Evolutionary conservation across 2,888 invertebrate species (phyloP).

Genomic region (Caenorhabditis sp.): DNA sequence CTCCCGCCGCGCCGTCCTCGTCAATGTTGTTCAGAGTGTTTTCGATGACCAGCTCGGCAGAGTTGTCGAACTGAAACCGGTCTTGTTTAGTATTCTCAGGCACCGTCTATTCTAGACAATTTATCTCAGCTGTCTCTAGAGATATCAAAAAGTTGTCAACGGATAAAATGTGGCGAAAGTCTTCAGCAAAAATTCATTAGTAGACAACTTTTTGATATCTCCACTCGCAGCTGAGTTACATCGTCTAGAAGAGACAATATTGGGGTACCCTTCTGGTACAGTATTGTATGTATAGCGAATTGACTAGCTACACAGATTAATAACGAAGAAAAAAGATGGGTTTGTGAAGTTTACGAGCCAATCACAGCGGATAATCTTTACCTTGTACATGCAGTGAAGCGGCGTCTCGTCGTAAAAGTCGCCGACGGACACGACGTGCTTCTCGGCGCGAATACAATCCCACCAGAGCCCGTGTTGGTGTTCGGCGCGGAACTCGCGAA

Average conservation of each 20-base stretch:
- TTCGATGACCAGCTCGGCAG: slow-evolving; percentile 77
- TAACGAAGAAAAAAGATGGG: slow-evolving; percentile 14
- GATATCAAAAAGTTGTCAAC: background rate
- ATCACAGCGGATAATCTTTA: slow-evolving; percentile 30
- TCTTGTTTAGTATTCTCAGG: background rate
- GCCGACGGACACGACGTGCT: slow-evolving; percentile 78
- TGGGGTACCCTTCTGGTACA: too few species aligned
- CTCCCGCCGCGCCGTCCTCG: slow-evolving; percentile 78
- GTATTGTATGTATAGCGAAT: too few species aligned
- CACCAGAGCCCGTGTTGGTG: slow-evolving; percentile 79
- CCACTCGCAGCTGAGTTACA: too few species aligned
- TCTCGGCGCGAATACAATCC: slow-evolving; percentile 78
- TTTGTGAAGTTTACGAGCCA: too few species aligned
- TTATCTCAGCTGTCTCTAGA: background rate
- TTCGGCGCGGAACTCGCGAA: slow-evolving; percentile 77
- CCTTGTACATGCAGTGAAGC: slow-evolving; percentile 78
- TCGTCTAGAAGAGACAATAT: too few species aligned
- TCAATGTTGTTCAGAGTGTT: slow-evolving; percentile 77
- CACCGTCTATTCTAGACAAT: too few species aligned
- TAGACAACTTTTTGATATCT: too few species aligned
- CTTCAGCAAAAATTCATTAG: too few species aligned
- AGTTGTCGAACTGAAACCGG: slow-evolving; percentile 73
- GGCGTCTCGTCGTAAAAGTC: slow-evolving; percentile 78
- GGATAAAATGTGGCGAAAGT: background rate
- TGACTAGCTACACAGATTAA: too few species aligned